These are phyloP conservation scores for Malacoraja senta DNA, from an alignment of 2,797 vertebrate species.

Conservation along the genomic window DNA sequence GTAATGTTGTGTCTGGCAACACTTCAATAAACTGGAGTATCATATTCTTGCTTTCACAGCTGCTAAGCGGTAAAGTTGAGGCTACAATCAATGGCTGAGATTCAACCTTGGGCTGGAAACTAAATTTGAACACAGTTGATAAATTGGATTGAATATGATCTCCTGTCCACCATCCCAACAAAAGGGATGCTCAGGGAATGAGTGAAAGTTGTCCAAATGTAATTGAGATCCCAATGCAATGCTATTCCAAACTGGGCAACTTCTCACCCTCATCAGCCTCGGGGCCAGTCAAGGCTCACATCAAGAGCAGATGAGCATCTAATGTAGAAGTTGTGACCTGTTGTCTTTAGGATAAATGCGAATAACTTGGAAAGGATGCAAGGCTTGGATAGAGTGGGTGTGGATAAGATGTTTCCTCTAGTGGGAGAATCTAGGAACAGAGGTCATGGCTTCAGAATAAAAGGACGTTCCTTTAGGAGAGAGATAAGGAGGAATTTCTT, in stretches of 20 bases:
- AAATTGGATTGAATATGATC: not conserved
- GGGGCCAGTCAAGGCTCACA: not conserved
- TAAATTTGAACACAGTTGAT: not conserved
- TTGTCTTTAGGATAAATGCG: not conserved
- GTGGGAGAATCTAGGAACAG: too few relatives aligned
- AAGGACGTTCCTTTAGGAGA: too few relatives aligned
- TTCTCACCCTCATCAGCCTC: not conserved
- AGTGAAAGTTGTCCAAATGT: not conserved
- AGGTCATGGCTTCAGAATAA: too few relatives aligned
- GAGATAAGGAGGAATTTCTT: too few relatives aligned
- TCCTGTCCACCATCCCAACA: not conserved
- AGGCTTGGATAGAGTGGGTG: not conserved
- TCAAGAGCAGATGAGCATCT: not conserved
- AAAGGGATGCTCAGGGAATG: too few relatives aligned
- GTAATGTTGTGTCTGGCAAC: not conserved
- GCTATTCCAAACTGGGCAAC: not conserved
- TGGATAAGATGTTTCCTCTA: too few relatives aligned
- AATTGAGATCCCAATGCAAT: not conserved
- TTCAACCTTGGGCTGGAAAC: not conserved
- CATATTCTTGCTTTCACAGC: not conserved
- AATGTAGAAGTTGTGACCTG: not conserved
- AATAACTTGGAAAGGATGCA: not conserved
- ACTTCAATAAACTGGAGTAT: not conserved
- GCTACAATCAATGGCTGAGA: not conserved
- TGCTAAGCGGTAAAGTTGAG: not conserved